A percentile compares a stretch with the other conserved stretches of the same genome.
Conservation (phyloP, 2,888 invertebrate species). For the Panzeria rudis region DNA sequence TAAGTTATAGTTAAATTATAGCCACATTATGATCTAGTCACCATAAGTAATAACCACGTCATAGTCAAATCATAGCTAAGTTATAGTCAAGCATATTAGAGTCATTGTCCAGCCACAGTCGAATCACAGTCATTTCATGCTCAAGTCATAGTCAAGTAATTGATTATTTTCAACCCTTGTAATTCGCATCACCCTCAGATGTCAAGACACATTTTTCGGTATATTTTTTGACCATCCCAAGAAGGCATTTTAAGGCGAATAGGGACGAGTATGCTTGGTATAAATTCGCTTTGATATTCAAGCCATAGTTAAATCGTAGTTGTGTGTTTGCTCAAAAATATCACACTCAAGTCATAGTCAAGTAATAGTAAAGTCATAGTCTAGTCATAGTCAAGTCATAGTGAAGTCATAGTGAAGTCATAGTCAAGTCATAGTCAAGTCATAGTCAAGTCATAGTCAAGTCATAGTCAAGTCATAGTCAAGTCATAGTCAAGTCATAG, state of each 20-base stretch:
- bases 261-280: too few relatives aligned
- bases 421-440: neutral
- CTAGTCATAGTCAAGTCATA: too few relatives aligned
- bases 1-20: constrained; percentile 8
- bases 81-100: constrained; percentile 2
- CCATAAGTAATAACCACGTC: neutral
- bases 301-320: neutral
- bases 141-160: too few relatives aligned
- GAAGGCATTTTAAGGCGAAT: too few relatives aligned
- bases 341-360: constrained; percentile 5
- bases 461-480: neutral
- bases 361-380: constrained; percentile 11
- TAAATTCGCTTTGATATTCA: too few relatives aligned
- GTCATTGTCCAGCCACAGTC: neutral
- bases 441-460: constrained; percentile 10
- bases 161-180: too few relatives aligned
- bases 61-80: neutral
- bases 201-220: too few relatives aligned
- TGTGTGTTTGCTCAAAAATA: too few relatives aligned
- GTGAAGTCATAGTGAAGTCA: too few relatives aligned
- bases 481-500: neutral
- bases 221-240: too few relatives aligned
- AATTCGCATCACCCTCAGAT: too few relatives aligned
- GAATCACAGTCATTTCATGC: neutral
- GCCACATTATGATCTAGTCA: neutral